Base-by-base conservation (phyloP, 2,888 invertebrate genomes). In the Metacarcinus magister region DNA sequence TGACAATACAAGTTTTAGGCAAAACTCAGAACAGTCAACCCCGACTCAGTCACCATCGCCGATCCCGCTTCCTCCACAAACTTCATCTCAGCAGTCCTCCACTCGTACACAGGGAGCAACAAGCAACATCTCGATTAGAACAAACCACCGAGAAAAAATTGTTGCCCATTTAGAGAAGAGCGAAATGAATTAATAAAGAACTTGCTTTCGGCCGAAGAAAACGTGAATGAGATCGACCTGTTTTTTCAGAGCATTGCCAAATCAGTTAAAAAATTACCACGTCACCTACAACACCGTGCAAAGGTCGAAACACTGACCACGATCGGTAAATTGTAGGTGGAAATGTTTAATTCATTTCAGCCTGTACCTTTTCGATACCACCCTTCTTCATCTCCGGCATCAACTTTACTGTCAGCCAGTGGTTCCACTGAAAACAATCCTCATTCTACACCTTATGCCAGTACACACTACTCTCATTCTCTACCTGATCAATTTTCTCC, bases 221-320 rank as follows among this genome's bases (percentile, higher is more conserved):
- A 95, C 43, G 0, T 92, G 82, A 93, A 93, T 93, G 95, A 95
- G 82, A 92, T 92, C 43, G 92, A 92, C 87, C 93, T 95, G 23
- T 95, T 92, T 95, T 95, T 95, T 10, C 92, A 92, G 19, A 92
- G 92, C 93, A 92, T 95, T 95, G 95, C 95, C 95, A 92, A 95
- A 93, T 95, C 93, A 95, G 95, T 95, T 16, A 95, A 95, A 94
- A 95, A 95, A 46, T 91, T 95, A 92, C 92, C 92, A 95, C 92
- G 0, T 95, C 92, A 67, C 95, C 95, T 95, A 95, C 92, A 95
- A 95, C 95, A 95, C 82, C 95, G 95, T 92, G 95, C 92, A 95
- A 93, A 75, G 95, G 82, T 95, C 82, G 92, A 95, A 92, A 95
- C 95, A 93, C 82, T 89, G 95, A 95, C 54, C 91, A 95, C 54